A percentile compares a stretch with the other conserved stretches of the same genome.
phyloP scores from a whole-genome alignment of 2,797 vertebrate genomes.

The Gastrophryne carolinensis region DNA sequence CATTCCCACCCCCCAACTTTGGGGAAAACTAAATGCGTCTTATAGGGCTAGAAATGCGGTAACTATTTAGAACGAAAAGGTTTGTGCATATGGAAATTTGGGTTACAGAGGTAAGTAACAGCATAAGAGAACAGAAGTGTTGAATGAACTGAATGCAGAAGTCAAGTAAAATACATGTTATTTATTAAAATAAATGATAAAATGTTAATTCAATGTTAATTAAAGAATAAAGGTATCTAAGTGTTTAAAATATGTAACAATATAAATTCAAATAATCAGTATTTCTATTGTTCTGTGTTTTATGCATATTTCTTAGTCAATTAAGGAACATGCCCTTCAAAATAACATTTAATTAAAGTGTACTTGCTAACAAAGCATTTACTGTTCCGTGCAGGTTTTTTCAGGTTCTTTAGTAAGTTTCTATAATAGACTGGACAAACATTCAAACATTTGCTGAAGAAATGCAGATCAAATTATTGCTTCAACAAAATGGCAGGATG shows the following conservation, averaged over 20 bases:
- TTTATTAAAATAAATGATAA: conserved; percentile 30
- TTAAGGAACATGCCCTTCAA: neutral
- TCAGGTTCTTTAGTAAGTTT: too few relatives aligned
- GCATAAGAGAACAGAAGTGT: neutral
- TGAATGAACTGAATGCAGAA: neutral
- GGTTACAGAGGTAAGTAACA: too few relatives aligned
- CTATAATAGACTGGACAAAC: too few relatives aligned
- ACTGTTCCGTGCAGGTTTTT: too few relatives aligned
- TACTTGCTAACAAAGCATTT: neutral
- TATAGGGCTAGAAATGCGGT: too few relatives aligned
- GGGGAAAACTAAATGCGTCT: too few relatives aligned
- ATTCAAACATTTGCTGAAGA: too few relatives aligned
- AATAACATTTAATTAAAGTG: neutral
- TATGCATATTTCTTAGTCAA: conserved; percentile 10
- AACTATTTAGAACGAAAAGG: conserved; percentile 4
- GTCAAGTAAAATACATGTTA: conserved; percentile 16
- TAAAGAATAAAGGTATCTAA: conserved; percentile 19
- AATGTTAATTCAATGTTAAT: conserved; percentile 25
- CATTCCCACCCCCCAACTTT: too few relatives aligned
- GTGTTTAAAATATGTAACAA: too few relatives aligned
- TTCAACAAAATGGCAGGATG: too few relatives aligned
- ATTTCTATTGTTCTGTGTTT: neutral
- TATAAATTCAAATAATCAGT: neutral
- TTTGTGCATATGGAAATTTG: neutral
- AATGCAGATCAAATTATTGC: too few relatives aligned